A percentile compares a stretch with the other conserved stretches of the same genome.
Conservation (phyloP, 2,113 vertebrate species). For the Dipodomys ordii region DNA sequence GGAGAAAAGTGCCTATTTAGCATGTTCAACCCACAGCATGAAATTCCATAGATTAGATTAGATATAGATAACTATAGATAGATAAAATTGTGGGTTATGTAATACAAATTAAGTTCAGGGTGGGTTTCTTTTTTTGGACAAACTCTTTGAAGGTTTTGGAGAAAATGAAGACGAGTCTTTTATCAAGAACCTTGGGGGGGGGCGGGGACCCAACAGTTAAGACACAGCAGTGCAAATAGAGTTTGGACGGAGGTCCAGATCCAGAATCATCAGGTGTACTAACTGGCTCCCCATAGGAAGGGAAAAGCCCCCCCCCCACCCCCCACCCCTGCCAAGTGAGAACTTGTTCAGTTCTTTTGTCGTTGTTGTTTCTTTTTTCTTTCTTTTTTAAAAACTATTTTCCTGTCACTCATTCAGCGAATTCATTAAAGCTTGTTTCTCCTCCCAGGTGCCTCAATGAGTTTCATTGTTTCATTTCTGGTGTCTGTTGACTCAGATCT, state of each 20-base stretch:
- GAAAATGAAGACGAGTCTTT: background rate
- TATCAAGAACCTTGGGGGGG: no score
- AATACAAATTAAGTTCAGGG: background rate
- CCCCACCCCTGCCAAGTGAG: background rate
- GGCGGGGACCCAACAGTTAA: background rate
- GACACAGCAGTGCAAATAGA: background rate
- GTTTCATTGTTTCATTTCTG: conserved; percentile 48
- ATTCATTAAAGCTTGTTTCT: conserved; percentile 23
- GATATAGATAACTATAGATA: background rate
- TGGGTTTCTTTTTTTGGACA: background rate
- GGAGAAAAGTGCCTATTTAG: background rate
- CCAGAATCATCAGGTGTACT: conserved; percentile 24
- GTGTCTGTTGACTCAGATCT: background rate
- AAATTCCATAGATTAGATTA: background rate
- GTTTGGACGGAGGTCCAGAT: background rate
- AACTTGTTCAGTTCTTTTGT: background rate
- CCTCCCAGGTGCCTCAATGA: conserved; percentile 10
- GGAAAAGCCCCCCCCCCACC: background rate
- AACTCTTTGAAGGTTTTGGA: background rate
- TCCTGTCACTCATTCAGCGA: background rate
- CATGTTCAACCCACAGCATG: background rate
- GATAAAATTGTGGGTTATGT: background rate
- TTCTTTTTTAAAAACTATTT: background rate
- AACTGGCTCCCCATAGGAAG: background rate
- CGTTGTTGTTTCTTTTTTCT: no score